A percentile compares a stretch with the other conserved stretches of the same genome.
phyloP scores from a whole-genome alignment of 2,797 vertebrate genomes.

The Arnoldichthys spilopterus region DNA sequence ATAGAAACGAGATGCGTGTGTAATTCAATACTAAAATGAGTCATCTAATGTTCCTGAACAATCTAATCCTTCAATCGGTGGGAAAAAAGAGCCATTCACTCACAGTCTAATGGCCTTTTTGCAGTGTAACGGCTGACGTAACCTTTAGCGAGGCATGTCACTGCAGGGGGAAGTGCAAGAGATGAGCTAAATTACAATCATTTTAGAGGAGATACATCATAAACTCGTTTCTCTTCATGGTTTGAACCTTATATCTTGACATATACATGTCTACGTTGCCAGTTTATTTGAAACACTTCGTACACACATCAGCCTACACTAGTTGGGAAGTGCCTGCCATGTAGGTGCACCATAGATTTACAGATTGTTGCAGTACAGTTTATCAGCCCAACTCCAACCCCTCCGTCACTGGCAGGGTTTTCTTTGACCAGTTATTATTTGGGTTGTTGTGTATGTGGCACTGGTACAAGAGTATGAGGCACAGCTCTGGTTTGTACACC shows the following conservation, averaged over 20 bases:
- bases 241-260: not conserved
- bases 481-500: too few species aligned
- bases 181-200: not conserved
- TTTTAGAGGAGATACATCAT: not conserved
- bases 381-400: too few species aligned
- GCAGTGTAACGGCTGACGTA: not conserved
- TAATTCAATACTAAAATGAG: constrained; percentile 17
- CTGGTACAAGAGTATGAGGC: too few species aligned
- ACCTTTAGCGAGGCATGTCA: not conserved
- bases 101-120: not conserved
- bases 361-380: too few species aligned
- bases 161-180: not conserved
- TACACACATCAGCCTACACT: too few species aligned
- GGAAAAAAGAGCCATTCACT: not conserved
- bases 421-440: too few species aligned
- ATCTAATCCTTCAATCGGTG: not conserved
- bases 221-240: not conserved
- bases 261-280: not conserved
- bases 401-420: too few species aligned
- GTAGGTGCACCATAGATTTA: too few species aligned
- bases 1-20: not conserved
- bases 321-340: too few species aligned
- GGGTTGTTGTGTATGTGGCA: too few species aligned
- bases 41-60: constrained; percentile 11
- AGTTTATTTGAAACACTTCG: not conserved